Base-by-base conservation (phyloP, 1,140 invertebrate genomes). In the Brachionus koreanus region DNA sequence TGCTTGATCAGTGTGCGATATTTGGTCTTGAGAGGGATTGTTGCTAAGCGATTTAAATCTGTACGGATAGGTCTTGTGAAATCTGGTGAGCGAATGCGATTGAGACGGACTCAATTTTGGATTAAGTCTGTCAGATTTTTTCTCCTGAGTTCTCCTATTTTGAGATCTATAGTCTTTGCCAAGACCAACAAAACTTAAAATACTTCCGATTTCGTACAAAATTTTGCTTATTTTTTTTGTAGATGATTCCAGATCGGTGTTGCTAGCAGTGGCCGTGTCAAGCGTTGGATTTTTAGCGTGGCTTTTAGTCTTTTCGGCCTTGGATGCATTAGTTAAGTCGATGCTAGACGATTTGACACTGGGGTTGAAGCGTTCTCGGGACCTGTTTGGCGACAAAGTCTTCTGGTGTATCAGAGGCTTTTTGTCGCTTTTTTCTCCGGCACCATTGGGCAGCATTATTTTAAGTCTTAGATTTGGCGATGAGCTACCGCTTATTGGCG, bases 61-160 rank as follows among this genome's bases (percentile, higher is more conserved):
- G 43, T 74, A 74, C 9, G 69, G 69, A 46, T 46, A 74, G n/a
- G 69, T 74, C 42, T 74, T 74, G 33, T 74, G 69, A 46, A 74
- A 74, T 46, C 69, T 33, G 23, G 69, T 74, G 0, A 74, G 5
- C 7, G 69, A 74, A 46, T 46, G 37, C 25, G 69, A 46, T 46
- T 74, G 69, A 9, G 0, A 35, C 9, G 65, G n/a, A 23, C 65
- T 42, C 7, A n/a, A 1, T 33, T 65, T 42, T 39, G 65, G 65
- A 1, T 19, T 69, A 7, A 69, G 9, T 39, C 10, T 69, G n/a
- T 42, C 7, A 0, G 35, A 69, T 39, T 74, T 74, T 74, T 74
- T 74, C 25, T 74, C 23, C n/a, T 46, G 19, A 19, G 39, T 13
- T 74, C 42, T 39, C 25, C 69, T 43, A 25, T 12, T 46, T 25